phyloP scores from a whole-genome alignment of 2,797 vertebrate species.

The Okamejei kenojei region DNA sequence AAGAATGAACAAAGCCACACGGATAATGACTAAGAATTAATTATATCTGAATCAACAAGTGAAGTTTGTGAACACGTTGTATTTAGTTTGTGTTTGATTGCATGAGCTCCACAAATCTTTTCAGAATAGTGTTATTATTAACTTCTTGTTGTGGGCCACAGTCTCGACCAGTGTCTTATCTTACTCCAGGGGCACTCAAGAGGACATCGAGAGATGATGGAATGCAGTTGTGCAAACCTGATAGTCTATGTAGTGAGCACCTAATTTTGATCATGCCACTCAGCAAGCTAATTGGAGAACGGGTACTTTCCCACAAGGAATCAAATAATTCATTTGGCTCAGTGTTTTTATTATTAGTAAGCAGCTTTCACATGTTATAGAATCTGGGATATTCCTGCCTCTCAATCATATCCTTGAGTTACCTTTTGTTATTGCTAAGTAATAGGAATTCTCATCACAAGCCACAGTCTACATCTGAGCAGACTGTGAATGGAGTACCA shows the following conservation, averaged over 20 bases:
- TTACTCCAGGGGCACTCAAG: background rate
- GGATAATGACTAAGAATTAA: background rate
- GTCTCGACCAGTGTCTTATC: background rate
- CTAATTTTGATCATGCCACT: background rate
- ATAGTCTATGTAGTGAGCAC: background rate
- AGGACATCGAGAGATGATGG: background rate
- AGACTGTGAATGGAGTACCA: background rate
- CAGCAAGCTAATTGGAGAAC: background rate
- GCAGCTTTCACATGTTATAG: background rate
- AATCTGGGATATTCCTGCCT: background rate
- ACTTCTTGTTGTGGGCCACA: background rate
- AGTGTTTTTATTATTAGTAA: background rate
- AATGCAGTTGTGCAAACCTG: background rate
- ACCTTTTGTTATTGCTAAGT: background rate
- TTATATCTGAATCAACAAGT: conserved; percentile 2
- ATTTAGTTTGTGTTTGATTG: background rate
- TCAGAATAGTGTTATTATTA: background rate
- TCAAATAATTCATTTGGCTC: background rate
- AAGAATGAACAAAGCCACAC: background rate
- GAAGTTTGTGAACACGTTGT: conserved; percentile 10
- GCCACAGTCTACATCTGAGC: background rate
- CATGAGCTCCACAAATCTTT: background rate
- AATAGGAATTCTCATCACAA: background rate
- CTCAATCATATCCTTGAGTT: background rate
- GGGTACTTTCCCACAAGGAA: background rate